phyloP scores from a whole-genome alignment of 2,113 vertebrate genomes.

The Herpailurus yagouaroundi region DNA sequence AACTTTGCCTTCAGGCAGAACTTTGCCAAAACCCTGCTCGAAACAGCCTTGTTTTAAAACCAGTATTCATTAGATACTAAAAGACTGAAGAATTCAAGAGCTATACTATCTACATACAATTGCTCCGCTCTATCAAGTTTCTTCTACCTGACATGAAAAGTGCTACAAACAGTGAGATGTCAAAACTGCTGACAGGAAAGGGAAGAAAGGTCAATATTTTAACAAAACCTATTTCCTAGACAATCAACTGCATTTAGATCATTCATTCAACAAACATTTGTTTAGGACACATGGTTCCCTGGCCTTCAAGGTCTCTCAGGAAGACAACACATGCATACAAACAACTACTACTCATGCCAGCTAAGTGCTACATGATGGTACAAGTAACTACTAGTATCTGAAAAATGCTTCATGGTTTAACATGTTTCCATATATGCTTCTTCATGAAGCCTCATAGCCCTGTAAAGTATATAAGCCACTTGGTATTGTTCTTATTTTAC shows the following conservation, averaged over 20 bases:
- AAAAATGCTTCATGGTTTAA: slow-evolving; percentile 32
- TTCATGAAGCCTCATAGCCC: neutral
- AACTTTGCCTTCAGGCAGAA: neutral
- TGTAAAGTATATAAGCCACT: neutral
- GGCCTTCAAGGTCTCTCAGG: neutral
- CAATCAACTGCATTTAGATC: slow-evolving; percentile 16
- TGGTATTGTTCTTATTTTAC: slow-evolving; percentile 43
- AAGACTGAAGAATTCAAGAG: slow-evolving; percentile 48
- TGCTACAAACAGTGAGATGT: neutral
- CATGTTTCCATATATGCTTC: neutral
- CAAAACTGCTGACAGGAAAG: neutral
- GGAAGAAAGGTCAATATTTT: neutral
- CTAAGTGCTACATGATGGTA: neutral
- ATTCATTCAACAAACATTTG: slow-evolving; percentile 29
- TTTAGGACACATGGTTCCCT: neutral
- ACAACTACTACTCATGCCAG: neutral
- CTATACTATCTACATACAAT: slow-evolving; percentile 19
- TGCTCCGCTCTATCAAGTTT: neutral
- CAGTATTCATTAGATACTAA: slow-evolving; percentile 16
- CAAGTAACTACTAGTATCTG: neutral
- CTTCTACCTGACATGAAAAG: neutral
- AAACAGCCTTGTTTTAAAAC: slow-evolving; percentile 31
- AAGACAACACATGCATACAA: neutral
- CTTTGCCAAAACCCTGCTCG: neutral
- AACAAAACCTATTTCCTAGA: neutral